Conservation (phyloP, 2,888 invertebrate species). For the Drosophila flavopinicola region DNA sequence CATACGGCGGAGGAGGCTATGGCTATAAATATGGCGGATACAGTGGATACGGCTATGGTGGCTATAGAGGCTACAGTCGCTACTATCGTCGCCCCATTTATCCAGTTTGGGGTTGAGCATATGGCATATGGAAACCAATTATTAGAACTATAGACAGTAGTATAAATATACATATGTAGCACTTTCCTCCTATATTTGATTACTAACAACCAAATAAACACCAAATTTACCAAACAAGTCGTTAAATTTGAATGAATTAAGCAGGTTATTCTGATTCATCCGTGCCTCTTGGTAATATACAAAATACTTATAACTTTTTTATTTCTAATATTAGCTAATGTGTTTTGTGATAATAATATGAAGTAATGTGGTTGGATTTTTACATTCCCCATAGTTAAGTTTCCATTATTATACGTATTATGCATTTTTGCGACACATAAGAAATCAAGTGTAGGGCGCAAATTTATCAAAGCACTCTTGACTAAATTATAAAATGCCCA, state of each 20-base stretch:
- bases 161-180: neutral
- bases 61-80: constrained; percentile 53
- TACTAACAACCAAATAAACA: constrained; percentile 29
- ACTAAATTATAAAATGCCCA: constrained; percentile 6
- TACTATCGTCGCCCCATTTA: constrained; percentile 69
- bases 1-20: constrained; percentile 54
- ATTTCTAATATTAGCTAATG: neutral
- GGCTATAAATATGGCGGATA: constrained; percentile 63
- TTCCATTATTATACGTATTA: neutral
- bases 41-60: constrained; percentile 56
- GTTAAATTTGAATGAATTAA: too few relatives aligned
- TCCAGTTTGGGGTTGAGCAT: constrained; percentile 55
- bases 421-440: neutral
- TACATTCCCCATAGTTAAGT: neutral
- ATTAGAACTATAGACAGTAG: constrained; percentile 9
- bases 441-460: neutral
- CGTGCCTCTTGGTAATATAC: too few relatives aligned
- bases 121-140: neutral
- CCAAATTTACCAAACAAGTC: neutral
- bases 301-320: too few relatives aligned
- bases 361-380: neutral
- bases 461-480: too few relatives aligned
- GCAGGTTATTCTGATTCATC: too few relatives aligned
- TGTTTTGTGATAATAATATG: neutral
- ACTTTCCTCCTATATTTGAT: neutral